These are phyloP conservation scores for Lophotriccus pileatus DNA, from an alignment of 2,797 vertebrate genomes.

Conservation along the genomic window DNA sequence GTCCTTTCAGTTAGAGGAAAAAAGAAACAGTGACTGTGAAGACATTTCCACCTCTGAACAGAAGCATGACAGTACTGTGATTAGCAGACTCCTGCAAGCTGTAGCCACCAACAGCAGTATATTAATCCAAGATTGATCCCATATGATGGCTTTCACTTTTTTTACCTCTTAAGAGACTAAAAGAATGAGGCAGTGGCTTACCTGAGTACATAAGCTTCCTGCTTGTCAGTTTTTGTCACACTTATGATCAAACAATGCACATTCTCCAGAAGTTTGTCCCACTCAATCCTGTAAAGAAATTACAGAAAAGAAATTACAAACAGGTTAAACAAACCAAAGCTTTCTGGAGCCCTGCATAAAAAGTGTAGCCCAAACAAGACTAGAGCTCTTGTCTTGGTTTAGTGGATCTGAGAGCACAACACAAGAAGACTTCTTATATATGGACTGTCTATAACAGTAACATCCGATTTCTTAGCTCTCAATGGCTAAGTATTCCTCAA, in stretches of 20 bases:
- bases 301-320: not conserved
- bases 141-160: not conserved
- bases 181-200: constrained; percentile 67
- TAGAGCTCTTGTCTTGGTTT: not conserved
- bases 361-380: not conserved
- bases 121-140: not conserved
- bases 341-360: not conserved
- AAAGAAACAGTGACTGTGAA: not conserved
- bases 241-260: constrained; percentile 99
- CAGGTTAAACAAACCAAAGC: not conserved
- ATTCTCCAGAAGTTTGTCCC: constrained; percentile 99
- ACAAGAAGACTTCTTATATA: not conserved
- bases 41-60: not conserved
- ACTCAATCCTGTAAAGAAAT: constrained; percentile 88
- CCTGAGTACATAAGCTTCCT: constrained; percentile 99
- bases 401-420: not conserved
- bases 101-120: not conserved
- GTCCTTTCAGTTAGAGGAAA: not conserved
- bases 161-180: not conserved
- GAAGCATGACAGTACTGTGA: not conserved
- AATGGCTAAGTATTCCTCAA: not conserved
- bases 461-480: not conserved
- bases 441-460: not conserved
- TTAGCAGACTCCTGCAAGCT: not conserved
- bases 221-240: constrained; percentile 99